Evolutionary conservation across 2,113 vertebrate species (phyloP).

Genomic region (Hucho hucho): DNA sequence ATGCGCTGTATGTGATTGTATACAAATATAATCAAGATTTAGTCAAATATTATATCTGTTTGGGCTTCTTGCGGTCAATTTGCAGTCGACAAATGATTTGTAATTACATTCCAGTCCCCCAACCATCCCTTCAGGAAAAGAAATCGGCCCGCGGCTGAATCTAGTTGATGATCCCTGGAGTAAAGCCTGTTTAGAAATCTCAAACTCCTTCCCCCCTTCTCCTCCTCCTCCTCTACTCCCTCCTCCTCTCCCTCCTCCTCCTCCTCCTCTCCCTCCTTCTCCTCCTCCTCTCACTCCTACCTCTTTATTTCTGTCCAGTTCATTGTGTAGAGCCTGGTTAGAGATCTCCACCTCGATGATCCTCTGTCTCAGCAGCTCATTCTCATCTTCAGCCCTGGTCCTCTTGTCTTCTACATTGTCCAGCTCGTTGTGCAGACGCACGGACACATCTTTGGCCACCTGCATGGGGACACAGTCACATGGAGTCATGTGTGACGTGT

Average conservation of each 20-base stretch:
- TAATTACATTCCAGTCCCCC: no score
- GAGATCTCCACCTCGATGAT: conserved; percentile 96
- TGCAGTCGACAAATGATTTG: no score
- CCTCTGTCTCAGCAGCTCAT: conserved; percentile 90
- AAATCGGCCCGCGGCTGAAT: no score
- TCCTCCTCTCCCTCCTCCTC: no score
- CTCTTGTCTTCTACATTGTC: conserved; percentile 96
- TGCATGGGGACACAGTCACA: conserved; percentile 9
- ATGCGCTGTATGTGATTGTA: no score
- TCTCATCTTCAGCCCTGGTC: conserved; percentile 91
- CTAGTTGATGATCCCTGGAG: no score
- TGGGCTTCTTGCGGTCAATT: no score
- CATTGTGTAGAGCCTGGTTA: conserved; percentile 92
- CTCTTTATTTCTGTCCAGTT: conserved; percentile 92
- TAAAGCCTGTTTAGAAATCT: conserved; percentile 91
- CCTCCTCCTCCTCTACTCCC: no score
- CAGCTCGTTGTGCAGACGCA: conserved; percentile 95
- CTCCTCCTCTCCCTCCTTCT: not conserved
- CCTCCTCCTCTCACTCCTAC: conserved; percentile 62
- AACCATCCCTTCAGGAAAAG: no score
- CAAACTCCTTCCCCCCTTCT: conserved; percentile 74
- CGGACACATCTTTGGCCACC: conserved; percentile 99
- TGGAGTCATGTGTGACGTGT: no score
- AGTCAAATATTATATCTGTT: no score
- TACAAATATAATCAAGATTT: no score